Base-by-base conservation (phyloP, 2,797 vertebrate genomes). In the Neomorphus geoffroyi region DNA sequence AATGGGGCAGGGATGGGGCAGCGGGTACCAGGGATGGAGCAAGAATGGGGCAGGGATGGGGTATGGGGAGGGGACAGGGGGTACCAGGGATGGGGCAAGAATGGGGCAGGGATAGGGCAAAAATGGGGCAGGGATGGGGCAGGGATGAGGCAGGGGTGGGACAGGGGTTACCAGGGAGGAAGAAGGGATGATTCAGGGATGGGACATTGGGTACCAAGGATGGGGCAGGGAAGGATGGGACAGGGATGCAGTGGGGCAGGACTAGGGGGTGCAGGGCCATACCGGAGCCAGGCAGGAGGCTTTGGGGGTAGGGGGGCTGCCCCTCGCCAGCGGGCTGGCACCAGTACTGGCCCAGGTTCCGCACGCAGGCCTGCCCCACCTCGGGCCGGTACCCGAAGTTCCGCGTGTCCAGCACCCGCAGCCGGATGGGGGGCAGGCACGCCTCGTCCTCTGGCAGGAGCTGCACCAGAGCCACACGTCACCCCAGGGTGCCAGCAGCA, bases 321-420 rank as follows among this genome's bases (percentile, higher is more conserved):
- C 64, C 75, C 7, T 35, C 18, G 6, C 82, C 26, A 28, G 77
- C 94, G 8, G 96, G 97, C 54, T 92, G 89, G 32, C 97, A 96
- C 93, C 94, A 86, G 70, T 89, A 97, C 39, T 45, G 95, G 3
- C 83, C 57, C 69, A 98, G 92, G 8, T 54, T 83, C 86, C 91
- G 13, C 8, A 98, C 58, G 2, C 61, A 96, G 46, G 95, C 91
- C 43, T 95, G 96, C 6, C 98, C 98, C 72, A 97, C 93, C 86
- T 96, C 54, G 1, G 80, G 89, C 87, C 89, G 88, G 78, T 88
- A 96, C 41, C 96, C 96, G 1, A 97, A 93, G 13, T 46, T 86
- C 41, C 89, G 35, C 14, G 74, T 81, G 50, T 97, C 97, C 35
- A 97, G 60, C 48, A 98, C 97, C 51, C 97, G 97, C 86, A 98